Conservation (phyloP, 2,797 vertebrate genomes). For the Urophycis tenuis region DNA sequence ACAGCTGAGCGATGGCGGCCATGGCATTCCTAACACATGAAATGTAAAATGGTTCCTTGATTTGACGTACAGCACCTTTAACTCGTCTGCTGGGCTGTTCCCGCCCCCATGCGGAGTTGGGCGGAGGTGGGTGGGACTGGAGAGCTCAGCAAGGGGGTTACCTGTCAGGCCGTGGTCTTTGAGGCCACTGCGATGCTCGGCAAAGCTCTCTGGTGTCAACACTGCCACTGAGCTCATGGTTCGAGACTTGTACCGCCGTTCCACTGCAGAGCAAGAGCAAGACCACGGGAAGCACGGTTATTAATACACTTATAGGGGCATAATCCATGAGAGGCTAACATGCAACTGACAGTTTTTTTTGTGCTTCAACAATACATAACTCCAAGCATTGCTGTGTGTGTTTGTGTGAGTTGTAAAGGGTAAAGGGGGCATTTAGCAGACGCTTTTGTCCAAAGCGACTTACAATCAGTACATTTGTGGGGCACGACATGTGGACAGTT, state of each 20-base stretch:
- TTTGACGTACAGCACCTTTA: background rate
- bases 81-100: background rate
- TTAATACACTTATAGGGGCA: background rate
- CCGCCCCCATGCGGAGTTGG: too few relatives aligned
- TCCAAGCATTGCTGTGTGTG: background rate
- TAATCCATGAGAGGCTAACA: background rate
- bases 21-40: too few relatives aligned
- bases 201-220: conserved; percentile 80
- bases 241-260: conserved; percentile 74
- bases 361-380: background rate
- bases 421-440: too few relatives aligned
- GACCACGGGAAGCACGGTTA: background rate
- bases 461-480: too few relatives aligned
- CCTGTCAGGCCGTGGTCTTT: conserved; percentile 71
- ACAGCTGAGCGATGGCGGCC: too few relatives aligned
- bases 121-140: background rate
- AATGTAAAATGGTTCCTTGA: too few relatives aligned
- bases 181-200: conserved; percentile 72
- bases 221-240: conserved; percentile 81
- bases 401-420: background rate
- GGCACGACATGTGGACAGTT: too few relatives aligned
- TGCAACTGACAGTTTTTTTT: background rate
- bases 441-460: too few relatives aligned
- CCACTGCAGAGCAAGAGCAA: conserved; percentile 45
- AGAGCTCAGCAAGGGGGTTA: conserved; percentile 24